Evolutionary conservation across 2,888 invertebrate species (phyloP).

Genomic region (Drosophila nigricruria): DNA sequence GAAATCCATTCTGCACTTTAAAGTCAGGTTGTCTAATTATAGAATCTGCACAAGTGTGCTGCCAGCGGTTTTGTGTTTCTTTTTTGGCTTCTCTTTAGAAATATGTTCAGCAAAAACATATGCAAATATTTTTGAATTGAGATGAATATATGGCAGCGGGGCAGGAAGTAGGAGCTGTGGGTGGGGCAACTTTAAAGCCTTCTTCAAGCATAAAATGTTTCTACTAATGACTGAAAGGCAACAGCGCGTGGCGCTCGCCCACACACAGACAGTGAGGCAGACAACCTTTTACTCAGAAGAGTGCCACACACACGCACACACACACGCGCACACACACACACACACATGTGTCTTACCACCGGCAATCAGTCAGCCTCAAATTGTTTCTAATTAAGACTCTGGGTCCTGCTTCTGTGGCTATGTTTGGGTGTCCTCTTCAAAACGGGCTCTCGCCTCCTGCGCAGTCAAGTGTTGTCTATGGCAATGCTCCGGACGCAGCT

Average conservation of each 20-base stretch:
- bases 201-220: slow-evolving; percentile 42
- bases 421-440: slow-evolving; percentile 40
- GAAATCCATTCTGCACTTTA: neutral
- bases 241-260: slow-evolving; percentile 42
- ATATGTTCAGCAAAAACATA: neutral
- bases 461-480: slow-evolving; percentile 64
- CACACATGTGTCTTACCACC: slow-evolving; percentile 22
- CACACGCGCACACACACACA: slow-evolving; percentile 4
- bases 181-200: slow-evolving; percentile 27
- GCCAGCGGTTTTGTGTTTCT: neutral
- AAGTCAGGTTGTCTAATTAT: neutral
- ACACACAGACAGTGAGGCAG: slow-evolving; percentile 1
- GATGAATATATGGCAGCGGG: too few species aligned
- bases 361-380: slow-evolving; percentile 76
- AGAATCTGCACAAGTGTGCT: slow-evolving; percentile 3
- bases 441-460: slow-evolving; percentile 36
- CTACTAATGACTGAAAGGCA: slow-evolving; percentile 53
- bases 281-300: slow-evolving; percentile 11
- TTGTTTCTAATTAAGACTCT: slow-evolving; percentile 76
- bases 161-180: neutral
- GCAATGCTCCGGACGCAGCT: slow-evolving; percentile 48
- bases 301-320: neutral
- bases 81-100: slow-evolving; percentile 2
- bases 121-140: slow-evolving; percentile 16
- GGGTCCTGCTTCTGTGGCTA: slow-evolving; percentile 8